Evolutionary conservation across 2,113 vertebrate species (phyloP).

Genomic region (Takifugu bimaculatus): DNA sequence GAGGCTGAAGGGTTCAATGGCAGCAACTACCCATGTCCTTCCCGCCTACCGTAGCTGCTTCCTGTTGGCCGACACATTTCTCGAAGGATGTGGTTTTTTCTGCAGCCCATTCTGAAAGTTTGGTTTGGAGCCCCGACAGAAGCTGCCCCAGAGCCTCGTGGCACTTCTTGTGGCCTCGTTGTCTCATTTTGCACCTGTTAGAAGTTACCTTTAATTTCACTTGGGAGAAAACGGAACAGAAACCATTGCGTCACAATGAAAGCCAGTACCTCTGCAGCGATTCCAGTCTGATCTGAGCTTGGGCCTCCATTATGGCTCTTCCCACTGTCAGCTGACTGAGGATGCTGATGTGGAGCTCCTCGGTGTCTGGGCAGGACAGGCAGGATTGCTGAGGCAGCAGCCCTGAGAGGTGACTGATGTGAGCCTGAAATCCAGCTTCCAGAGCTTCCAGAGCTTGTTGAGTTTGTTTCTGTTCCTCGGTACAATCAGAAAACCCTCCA

Average conservation of each 20-base stretch:
- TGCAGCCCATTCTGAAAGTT: slow-evolving; percentile 66
- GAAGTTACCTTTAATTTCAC: background rate
- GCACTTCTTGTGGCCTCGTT: slow-evolving; percentile 63
- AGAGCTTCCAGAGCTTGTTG: slow-evolving; percentile 48
- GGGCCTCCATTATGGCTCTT: slow-evolving; percentile 66
- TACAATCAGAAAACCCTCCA: slow-evolving; percentile 62
- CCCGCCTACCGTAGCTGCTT: slow-evolving; percentile 74
- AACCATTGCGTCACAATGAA: background rate
- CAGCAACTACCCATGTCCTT: too few relatives aligned
- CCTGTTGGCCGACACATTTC: slow-evolving; percentile 74
- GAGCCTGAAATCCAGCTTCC: slow-evolving; percentile 72
- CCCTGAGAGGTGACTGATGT: slow-evolving; percentile 66
- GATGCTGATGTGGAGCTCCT: slow-evolving; percentile 66
- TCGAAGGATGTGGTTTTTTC: slow-evolving; percentile 77
- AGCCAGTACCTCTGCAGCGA: slow-evolving; percentile 63
- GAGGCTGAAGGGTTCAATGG: too few relatives aligned
- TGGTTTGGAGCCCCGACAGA: slow-evolving; percentile 71
- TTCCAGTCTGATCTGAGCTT: slow-evolving; percentile 65
- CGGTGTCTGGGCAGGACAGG: slow-evolving; percentile 61
- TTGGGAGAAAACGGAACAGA: background rate
- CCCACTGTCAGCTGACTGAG: slow-evolving; percentile 73
- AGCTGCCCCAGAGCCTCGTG: slow-evolving; percentile 69
- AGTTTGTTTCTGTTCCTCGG: slow-evolving; percentile 51
- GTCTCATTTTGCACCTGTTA: slow-evolving; percentile 76
- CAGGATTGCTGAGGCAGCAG: slow-evolving; percentile 64